Evolutionary conservation across 2,888 invertebrate species (phyloP).

Genomic region (Spicauda simplicius): DNA sequence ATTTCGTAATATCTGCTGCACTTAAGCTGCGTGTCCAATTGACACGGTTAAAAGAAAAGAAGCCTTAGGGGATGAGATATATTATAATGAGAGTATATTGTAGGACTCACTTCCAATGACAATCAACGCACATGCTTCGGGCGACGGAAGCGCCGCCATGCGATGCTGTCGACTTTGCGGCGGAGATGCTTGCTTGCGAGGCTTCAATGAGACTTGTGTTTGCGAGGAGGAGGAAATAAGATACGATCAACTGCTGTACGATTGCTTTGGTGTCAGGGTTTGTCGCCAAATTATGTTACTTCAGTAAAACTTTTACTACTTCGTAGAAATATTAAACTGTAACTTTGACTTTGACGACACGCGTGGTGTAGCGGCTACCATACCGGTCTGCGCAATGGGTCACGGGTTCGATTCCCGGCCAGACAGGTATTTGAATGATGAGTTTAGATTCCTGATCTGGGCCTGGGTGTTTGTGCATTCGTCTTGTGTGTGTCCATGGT

Average conservation of each 20-base stretch:
- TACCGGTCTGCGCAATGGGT: no score
- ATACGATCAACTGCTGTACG: conserved; percentile 55
- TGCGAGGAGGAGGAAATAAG: conserved; percentile 57
- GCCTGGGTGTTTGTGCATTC: no score
- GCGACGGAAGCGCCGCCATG: conserved; percentile 50
- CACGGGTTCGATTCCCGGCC: no score
- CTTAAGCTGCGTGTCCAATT: conserved; percentile 1
- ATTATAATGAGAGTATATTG: conserved; percentile 8
- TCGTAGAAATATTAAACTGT: no score
- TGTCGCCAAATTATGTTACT: conserved; percentile 2
- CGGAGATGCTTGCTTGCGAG: conserved; percentile 50
- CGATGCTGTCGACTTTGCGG: conserved; percentile 59
- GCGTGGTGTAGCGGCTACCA: no score
- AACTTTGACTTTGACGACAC: no score
- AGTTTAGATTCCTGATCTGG: no score
- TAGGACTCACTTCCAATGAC: conserved; percentile 49
- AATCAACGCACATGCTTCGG: conserved; percentile 52
- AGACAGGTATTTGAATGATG: no score
- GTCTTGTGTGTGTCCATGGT: no score
- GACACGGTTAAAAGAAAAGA: neutral
- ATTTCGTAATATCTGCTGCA: no score
- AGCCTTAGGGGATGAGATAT: neutral
- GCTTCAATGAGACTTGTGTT: conserved; percentile 51
- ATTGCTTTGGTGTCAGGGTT: conserved; percentile 60
- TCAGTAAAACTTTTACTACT: no score